These are phyloP conservation scores for Psittacula derbiana DNA, from an alignment of 2,797 vertebrate genomes.

Conservation along the genomic window DNA sequence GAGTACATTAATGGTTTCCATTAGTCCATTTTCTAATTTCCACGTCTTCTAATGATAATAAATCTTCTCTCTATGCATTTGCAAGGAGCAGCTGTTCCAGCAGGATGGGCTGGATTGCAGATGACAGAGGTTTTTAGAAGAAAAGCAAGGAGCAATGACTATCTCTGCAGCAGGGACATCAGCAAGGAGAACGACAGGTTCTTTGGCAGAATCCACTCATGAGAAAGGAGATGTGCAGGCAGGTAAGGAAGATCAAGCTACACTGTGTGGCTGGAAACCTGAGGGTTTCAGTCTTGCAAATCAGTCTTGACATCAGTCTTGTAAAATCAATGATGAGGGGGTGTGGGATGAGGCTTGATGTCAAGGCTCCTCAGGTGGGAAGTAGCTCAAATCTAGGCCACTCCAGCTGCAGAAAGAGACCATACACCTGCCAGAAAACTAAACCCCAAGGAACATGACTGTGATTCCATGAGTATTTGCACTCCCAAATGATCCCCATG, in stretches of 20 bases:
- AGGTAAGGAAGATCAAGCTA: background rate
- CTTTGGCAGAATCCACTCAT: background rate
- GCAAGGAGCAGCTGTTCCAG: constrained; percentile 20
- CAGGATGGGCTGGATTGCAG: constrained; percentile 12
- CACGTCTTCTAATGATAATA: constrained; percentile 57
- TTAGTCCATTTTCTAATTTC: constrained; percentile 77
- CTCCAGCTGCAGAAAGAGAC: background rate
- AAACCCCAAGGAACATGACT: background rate
- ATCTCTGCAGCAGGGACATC: background rate
- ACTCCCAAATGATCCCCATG: background rate
- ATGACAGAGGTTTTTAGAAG: constrained; percentile 16
- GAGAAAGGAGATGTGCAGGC: background rate
- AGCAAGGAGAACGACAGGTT: background rate
- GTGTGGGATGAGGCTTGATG: background rate
- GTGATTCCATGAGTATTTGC: background rate
- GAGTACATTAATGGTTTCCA: constrained; percentile 74
- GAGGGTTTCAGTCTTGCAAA: no score
- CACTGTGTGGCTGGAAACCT: background rate
- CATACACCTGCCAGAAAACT: background rate
- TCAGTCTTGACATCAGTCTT: background rate
- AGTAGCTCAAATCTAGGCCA: background rate
- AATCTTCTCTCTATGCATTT: constrained; percentile 65
- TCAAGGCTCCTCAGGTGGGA: background rate
- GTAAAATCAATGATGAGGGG: background rate
- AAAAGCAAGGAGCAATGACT: background rate